Evolutionary conservation across 2,797 vertebrate genomes (phyloP).

Genomic region (Notoglanidium macrostoma): DNA sequence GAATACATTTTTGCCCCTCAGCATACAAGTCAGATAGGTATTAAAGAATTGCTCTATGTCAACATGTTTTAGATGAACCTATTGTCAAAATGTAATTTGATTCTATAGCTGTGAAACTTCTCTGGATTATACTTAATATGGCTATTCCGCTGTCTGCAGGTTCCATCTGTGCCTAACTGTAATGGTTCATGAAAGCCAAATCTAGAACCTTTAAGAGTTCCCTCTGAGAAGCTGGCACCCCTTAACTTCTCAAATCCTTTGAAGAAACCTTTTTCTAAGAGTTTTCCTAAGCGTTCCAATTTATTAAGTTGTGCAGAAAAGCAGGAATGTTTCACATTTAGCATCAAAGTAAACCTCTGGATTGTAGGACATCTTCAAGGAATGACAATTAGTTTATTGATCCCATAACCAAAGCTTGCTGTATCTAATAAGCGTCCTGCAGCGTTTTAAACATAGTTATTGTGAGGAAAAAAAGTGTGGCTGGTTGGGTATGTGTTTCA

Average conservation of each 20-base stretch:
- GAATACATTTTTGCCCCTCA: too few relatives aligned
- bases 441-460: background rate
- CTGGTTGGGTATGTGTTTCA: background rate
- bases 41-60: too few relatives aligned
- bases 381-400: slow-evolving; percentile 9
- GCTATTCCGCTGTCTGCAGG: background rate
- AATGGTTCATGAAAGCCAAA: background rate
- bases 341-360: background rate
- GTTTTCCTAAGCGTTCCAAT: background rate
- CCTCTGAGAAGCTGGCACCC: background rate
- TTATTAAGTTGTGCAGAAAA: background rate
- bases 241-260: background rate
- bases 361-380: background rate
- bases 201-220: background rate
- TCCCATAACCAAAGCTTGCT: background rate
- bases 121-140: background rate
- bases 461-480: background rate
- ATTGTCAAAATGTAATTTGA: background rate
- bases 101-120: background rate
- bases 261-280: background rate
- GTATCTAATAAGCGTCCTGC: background rate
- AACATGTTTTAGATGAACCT: too few relatives aligned
- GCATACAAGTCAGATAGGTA: too few relatives aligned
- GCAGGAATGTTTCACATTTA: slow-evolving; percentile 1
- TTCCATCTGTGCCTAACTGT: background rate